A percentile compares a stretch with the other conserved stretches of the same genome.
Evolutionary conservation across 1,140 invertebrate species (phyloP).

Genomic region (Anastrepha ludens): DNA sequence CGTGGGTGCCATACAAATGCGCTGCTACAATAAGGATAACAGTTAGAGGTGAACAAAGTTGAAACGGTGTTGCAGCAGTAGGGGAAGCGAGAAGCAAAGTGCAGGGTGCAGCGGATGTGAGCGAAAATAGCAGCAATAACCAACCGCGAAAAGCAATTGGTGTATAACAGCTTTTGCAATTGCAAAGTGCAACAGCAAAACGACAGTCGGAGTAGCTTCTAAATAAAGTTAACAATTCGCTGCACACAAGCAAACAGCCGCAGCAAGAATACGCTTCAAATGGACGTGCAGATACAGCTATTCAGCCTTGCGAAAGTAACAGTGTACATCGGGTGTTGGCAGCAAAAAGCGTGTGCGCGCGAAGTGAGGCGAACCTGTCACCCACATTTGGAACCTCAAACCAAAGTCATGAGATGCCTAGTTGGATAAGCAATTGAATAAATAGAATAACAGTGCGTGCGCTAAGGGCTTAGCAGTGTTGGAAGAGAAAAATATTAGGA

Average conservation of each 20-base stretch:
- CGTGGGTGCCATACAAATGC: background rate
- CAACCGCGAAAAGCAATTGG: constrained; percentile 29
- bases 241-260: background rate
- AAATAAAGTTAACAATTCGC: constrained; percentile 4
- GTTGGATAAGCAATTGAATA: background rate
- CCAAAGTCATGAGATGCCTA: background rate
- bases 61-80: background rate
- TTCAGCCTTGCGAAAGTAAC: background rate
- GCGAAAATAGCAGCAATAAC: background rate
- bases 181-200: background rate
- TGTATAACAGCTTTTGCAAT: background rate
- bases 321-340: no score
- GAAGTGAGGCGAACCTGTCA: background rate
- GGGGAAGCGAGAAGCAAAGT: background rate
- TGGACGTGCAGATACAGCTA: background rate
- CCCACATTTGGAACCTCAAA: background rate
- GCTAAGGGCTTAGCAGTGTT: background rate
- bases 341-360: background rate
- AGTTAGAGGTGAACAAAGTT: background rate
- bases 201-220: background rate
- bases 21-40: background rate
- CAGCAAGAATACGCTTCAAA: no score
- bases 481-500: no score
- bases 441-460: background rate
- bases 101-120: background rate